Percentiles rank a stretch among this genome's conserved stretches.
phyloP scores from a whole-genome alignment of 1,140 invertebrate genomes.

The Anoplophora glabripennis region DNA sequence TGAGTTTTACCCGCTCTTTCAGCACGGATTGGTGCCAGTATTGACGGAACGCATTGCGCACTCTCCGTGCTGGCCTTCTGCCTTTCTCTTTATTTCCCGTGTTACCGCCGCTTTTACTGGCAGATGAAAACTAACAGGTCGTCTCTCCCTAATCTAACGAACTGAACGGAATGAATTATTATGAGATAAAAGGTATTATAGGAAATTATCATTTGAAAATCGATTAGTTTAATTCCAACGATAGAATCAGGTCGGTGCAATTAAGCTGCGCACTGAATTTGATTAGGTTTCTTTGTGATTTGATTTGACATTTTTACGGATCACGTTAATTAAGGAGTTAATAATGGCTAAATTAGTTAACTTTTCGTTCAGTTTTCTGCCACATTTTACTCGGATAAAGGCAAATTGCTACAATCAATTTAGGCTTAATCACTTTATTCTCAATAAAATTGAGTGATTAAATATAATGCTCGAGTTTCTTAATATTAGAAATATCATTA shows the following conservation, averaged over 20 bases:
- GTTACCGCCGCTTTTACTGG: neutral
- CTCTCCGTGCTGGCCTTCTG: neutral
- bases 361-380: too few relatives aligned
- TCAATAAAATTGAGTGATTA: too few relatives aligned
- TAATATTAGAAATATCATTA: too few relatives aligned
- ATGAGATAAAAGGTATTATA: conserved; percentile 9
- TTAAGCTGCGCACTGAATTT: too few relatives aligned
- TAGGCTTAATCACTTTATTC: too few relatives aligned
- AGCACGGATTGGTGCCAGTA: conserved; percentile 25
- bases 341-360: too few relatives aligned
- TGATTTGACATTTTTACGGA: too few relatives aligned
- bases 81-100: conserved; percentile 5
- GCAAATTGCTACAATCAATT: too few relatives aligned
- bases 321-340: too few relatives aligned
- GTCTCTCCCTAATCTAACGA: conserved; percentile 4
- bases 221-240: conserved; percentile 12
- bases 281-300: too few relatives aligned
- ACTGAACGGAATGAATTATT: conserved; percentile 4
- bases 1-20: conserved; percentile 10
- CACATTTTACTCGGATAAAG: too few relatives aligned
- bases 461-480: too few relatives aligned
- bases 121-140: neutral
- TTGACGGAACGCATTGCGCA: conserved; percentile 16
- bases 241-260: conserved; percentile 2
- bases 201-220: conserved; percentile 13